These are phyloP conservation scores for Podocnemis expansa DNA, from an alignment of 2,113 vertebrate genomes.

Conservation along the genomic window DNA sequence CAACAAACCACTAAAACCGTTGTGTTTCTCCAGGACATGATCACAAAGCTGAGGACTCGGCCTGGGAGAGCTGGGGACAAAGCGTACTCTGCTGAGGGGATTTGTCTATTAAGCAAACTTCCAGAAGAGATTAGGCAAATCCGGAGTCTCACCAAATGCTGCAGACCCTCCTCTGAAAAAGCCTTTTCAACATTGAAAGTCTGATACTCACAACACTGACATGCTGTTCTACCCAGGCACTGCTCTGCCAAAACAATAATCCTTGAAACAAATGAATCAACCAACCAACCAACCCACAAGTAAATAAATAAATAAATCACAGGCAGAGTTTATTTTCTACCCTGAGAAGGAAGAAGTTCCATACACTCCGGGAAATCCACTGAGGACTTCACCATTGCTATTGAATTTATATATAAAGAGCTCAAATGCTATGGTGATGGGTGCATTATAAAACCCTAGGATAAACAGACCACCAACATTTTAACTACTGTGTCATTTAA, in stretches of 20 bases:
- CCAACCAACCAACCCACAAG: background rate
- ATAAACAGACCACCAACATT: background rate
- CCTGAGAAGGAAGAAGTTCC: background rate
- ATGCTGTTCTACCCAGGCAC: background rate
- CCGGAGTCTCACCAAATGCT: background rate
- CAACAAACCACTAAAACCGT: background rate
- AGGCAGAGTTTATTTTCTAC: background rate
- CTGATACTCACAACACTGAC: fast-evolving
- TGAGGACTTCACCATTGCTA: background rate
- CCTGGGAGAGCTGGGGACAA: background rate
- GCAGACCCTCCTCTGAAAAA: background rate
- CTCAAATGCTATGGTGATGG: background rate
- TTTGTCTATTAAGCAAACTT: background rate
- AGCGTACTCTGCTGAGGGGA: fast-evolving
- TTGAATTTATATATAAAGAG: background rate
- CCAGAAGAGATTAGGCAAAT: background rate
- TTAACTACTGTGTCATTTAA: background rate
- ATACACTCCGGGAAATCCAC: background rate
- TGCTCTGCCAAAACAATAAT: background rate
- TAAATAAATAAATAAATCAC: background rate
- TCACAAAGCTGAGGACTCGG: background rate
- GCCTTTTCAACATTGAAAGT: fast-evolving
- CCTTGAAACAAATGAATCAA: background rate
- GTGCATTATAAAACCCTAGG: background rate
- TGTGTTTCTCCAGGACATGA: background rate